Percentiles rank a stretch among this genome's conserved stretches.
Evolutionary conservation across 2,113 vertebrate genomes (phyloP).

Genomic region (Hemiscyllium ocellatum): DNA sequence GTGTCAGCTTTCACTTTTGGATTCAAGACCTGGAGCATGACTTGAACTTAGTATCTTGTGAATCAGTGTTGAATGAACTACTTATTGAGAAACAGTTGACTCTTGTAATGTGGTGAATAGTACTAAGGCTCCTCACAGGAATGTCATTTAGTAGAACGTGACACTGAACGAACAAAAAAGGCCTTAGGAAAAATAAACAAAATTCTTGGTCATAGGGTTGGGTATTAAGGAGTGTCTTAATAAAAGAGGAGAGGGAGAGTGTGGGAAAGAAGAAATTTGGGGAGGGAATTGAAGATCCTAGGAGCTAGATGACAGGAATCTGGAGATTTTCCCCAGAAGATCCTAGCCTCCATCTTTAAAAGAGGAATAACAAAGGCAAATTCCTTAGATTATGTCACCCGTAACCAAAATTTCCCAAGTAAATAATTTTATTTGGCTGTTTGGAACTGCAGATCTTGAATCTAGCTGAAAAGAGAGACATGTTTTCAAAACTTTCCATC

Average conservation of each 20-base stretch:
- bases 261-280: background rate
- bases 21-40: background rate
- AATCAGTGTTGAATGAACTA: background rate
- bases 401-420: background rate
- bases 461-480: background rate
- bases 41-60: background rate
- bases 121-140: background rate
- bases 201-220: background rate
- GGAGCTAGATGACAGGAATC: background rate
- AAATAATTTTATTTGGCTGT: background rate
- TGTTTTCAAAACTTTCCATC: background rate
- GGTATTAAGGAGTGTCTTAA: background rate
- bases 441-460: background rate
- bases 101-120: background rate
- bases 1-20: background rate
- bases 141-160: background rate
- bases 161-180: no score
- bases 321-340: background rate
- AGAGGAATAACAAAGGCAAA: background rate
- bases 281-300: background rate
- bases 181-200: background rate
- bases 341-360: background rate
- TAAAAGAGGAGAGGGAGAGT: background rate
- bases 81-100: background rate
- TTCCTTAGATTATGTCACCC: background rate